A percentile compares a stretch with the other conserved stretches of the same genome.
phyloP scores from a whole-genome alignment of 2,797 vertebrate species.

The Cryptoblepharus egeriae region DNA sequence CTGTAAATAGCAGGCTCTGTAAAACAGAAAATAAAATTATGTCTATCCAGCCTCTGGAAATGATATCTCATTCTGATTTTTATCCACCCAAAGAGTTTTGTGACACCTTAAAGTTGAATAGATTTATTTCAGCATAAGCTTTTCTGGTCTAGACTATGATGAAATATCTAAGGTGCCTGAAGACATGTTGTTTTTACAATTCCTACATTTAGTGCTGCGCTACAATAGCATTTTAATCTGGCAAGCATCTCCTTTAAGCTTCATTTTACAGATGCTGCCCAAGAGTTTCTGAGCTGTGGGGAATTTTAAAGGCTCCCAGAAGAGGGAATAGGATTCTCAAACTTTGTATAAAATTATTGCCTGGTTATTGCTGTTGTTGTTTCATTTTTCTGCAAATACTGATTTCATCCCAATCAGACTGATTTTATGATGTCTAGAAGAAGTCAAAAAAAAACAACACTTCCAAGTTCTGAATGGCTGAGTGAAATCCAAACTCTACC shows the following conservation, averaged over 20 bases:
- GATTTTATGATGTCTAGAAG: background rate
- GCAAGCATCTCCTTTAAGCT: no score
- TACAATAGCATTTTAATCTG: background rate
- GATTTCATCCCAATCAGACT: background rate
- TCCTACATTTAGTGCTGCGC: background rate
- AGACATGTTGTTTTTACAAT: no score
- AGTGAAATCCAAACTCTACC: conserved; percentile 5
- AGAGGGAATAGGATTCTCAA: background rate
- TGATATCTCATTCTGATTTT: background rate
- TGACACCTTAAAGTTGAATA: no score
- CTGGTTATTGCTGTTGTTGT: no score
- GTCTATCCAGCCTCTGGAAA: background rate
- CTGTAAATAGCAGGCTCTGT: conserved; percentile 4
- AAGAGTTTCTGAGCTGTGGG: background rate
- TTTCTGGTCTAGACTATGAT: no score
- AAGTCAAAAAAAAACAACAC: background rate
- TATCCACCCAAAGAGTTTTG: background rate
- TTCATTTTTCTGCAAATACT: background rate
- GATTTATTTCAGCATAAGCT: no score
- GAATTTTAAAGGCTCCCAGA: background rate
- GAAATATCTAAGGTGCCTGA: no score
- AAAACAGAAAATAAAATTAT: background rate
- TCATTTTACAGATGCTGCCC: background rate
- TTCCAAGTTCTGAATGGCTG: background rate
- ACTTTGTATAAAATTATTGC: background rate